Evolutionary conservation across 2,888 invertebrate genomes (phyloP), one percentile per base, ranked within the genome.

Genomic region (Pocota personata): DNA sequence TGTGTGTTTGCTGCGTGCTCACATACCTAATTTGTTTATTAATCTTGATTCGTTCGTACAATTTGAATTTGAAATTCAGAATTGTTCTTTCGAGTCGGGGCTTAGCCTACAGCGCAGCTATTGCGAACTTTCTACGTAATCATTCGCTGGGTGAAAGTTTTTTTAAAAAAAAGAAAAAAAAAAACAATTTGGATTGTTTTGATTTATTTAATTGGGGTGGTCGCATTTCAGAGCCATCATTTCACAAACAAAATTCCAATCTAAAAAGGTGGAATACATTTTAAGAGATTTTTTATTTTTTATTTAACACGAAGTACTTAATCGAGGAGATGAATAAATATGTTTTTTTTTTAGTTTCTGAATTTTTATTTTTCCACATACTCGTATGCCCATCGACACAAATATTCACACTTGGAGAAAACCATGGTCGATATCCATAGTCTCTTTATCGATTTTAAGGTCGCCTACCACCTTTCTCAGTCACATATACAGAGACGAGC

Each of bases 41-140:
- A 78, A 78, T 78, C 62, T 79, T 64, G 69, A 50, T 52, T 67
- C 43, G 66, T 43, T 52, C 19, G 46, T 64, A 43, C 52, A 71
- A 69, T 78, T 69, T 60, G 67, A 64, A 75, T 84, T 66, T 62
- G 57, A 48, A 84, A 79, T 69, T 79, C 46, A 84, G 79, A 79
- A 84, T 79, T 84, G 75, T 79, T 79, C 83, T 79, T 48, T 40
- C 30, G 32, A 37, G 40, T 40, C 50, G 14, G 32, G 58, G 52
- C 24, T 37, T 46, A 67, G 43, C 75, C 32, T 10, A n/a, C 35
- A 3, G 69, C 57, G 19, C 37, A 52, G 30, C 37, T 35, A 37
- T 64, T 82, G 71, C 64, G 30, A 75, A 82, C 75, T 75, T 82
- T 82, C 80, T 82, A 69, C 55, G 67, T 27, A 72, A 58, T 72